Base-by-base conservation (phyloP, 2,113 vertebrate species). In the Riparia riparia region DNA sequence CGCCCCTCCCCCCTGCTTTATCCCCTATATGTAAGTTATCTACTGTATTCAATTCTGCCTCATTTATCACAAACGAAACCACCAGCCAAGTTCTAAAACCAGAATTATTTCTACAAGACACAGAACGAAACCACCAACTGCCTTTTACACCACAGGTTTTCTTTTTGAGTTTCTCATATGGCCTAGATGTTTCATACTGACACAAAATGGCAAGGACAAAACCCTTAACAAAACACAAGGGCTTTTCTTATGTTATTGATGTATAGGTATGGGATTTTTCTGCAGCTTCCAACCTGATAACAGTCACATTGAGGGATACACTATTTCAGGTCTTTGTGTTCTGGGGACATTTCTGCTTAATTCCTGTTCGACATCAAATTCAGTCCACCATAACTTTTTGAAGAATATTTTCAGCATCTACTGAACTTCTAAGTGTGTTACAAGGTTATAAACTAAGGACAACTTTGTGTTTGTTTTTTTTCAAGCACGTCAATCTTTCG, bases 1-100 rank as follows among this genome's bases (percentile, higher is more conserved):
- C 37, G 37, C 37, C 37, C 9, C 1, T 5, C 6, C 3, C 41
- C 9, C 17, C 22, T 8, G 6, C 4, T 29, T n/a, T 7, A 39
- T 4, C 4, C 3, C 20, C 28, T 39, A 0, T 28, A 72, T 79
- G 1, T n/a, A 56, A 90, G 14, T 44, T 88, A 50, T 32, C 18
- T 57, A 31, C n/a, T 45, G 6, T 25, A 66, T 63, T 68, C 14
- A 81, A 20, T 78, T 83, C 26, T 64, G 28, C 41, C 56, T 86
- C 47, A 58, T 66, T 63, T 68, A 64, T 47, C 34, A 50, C 51
- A 58, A 92, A 51, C 1, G 3, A 90, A 90, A 66, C 9, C 28
- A 39, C 24, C 17, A 50, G 22, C 11, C 56, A 84, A 37, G 15
- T 72, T 69, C 41, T 54, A 86, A 88, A 82, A 78, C 1, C 16